Evolutionary conservation across 2,888 invertebrate species (phyloP), one percentile per base, ranked within the genome.

Genomic region (Lycaena phlaeas): DNA sequence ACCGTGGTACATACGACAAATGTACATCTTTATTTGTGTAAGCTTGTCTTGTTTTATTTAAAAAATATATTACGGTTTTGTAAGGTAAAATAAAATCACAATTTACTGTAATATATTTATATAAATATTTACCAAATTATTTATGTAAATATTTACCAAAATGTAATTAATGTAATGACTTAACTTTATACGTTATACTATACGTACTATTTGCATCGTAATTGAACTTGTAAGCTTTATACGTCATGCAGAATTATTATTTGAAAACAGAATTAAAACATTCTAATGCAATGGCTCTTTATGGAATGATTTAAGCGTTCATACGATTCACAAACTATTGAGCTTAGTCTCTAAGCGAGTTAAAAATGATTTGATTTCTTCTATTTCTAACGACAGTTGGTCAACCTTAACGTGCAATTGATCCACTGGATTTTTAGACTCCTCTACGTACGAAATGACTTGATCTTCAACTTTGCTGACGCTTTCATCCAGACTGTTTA

Each of bases 361-460:
- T 42, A 82, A 64, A 43, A 74, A 62, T 27, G 61, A 57, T 42
- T 78, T 81, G 5, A 81, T 69, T 11, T 46, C 51, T 43, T 71
- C 67, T 27, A 84, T 61, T 49, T 82, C 82, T 27, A 68, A 27
- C 1, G 75, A 61, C 50, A 82, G 63, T 52, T 75, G 68, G 44
- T 82, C 77, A 39, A 84, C 59, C 54, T 79, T 82, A 0, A 66
- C 61, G 52, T 73, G 71, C 2, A 84, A 48, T 3, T 56, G 53
- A 9, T 74, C 70, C 17, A 78, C 47, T 1, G 67, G 62, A 5
- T 53, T 47, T 34, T 61, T 68, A 0, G 67, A 54, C 29, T 68
- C 66, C 38, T 73, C 61, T 1, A 61, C 55, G 14, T 65, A 60
- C 2, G 50, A 52, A 11, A 45, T 59, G 3, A 77, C 64, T 44